Percentiles rank a stretch among this genome's conserved stretches.
Evolutionary conservation across 1,140 invertebrate species (phyloP).

Genomic region (Hypothenemus hampei): DNA sequence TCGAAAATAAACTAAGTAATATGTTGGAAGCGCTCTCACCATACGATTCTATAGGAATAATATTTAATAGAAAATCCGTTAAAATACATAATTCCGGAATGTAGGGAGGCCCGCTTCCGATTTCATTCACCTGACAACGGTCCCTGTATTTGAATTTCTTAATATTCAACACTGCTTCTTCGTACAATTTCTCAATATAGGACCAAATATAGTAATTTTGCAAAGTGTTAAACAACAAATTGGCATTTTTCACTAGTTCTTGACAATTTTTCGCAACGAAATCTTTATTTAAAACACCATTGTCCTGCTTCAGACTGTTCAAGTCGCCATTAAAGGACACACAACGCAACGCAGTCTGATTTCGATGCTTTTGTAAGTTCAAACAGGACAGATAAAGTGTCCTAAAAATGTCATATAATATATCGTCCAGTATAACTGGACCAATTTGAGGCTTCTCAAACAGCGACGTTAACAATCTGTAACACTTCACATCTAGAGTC

Average conservation of each 20-base stretch:
- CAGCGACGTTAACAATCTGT: conserved; percentile 79
- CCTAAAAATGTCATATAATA: conserved; percentile 81
- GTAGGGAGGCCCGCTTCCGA: conserved; percentile 57
- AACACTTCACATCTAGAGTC: conserved; percentile 69
- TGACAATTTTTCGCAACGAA: conserved; percentile 43
- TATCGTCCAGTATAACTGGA: conserved; percentile 76
- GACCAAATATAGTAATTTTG: conserved; percentile 86
- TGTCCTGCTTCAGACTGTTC: conserved; percentile 41
- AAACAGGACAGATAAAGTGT: conserved; percentile 46
- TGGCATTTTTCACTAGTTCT: conserved; percentile 77
- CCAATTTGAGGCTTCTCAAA: conserved; percentile 89
- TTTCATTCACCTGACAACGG: conserved; percentile 47
- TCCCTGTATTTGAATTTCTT: conserved; percentile 34
- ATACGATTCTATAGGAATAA: conserved; percentile 74
- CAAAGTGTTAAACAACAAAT: conserved; percentile 78
- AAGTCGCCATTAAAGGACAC: conserved; percentile 44
- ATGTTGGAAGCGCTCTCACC: conserved; percentile 76
- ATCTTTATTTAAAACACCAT: conserved; percentile 36
- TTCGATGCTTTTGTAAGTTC: conserved; percentile 41
- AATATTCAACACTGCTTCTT: conserved; percentile 49
- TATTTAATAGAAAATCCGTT: conserved; percentile 73
- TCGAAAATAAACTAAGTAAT: conserved; percentile 65
- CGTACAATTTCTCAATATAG: conserved; percentile 69
- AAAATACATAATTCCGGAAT: conserved; percentile 65
- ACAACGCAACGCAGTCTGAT: conserved; percentile 34